Conservation (phyloP, 2,797 vertebrate species). For the Glyptemys insculpta region DNA sequence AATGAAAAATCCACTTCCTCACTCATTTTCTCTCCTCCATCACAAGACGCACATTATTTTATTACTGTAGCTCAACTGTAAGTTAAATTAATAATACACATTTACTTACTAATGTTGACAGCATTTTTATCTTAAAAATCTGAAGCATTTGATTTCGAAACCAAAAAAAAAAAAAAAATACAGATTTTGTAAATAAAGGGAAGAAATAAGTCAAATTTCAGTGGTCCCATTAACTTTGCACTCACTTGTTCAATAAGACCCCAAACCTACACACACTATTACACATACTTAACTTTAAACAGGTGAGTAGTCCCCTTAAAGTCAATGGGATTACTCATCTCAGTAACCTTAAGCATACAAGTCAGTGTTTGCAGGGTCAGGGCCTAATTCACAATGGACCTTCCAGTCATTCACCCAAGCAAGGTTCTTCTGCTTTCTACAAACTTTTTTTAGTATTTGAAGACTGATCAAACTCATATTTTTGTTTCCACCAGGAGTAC, state of each 20-base stretch:
- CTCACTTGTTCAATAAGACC: not conserved
- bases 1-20: not conserved
- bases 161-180: not conserved
- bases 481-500: not conserved
- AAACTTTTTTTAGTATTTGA: not conserved
- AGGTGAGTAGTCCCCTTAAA: not conserved
- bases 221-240: not conserved
- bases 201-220: not conserved
- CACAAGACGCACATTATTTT: not conserved
- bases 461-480: not conserved
- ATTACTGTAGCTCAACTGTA: not conserved
- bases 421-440: not conserved
- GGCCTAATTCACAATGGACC: not conserved
- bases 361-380: not conserved
- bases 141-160: constrained; percentile 17
- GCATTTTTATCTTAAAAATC: not conserved
- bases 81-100: not conserved
- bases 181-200: not conserved
- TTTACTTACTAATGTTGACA: not conserved
- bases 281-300: not conserved
- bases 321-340: not conserved
- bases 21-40: not conserved
- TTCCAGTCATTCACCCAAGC: not conserved
- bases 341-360: not conserved
- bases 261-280: not conserved